A percentile compares a stretch with the other conserved stretches of the same genome.
These are phyloP conservation scores for Alethe castanea DNA, from an alignment of 2,113 vertebrate species.

Conservation along the genomic window DNA sequence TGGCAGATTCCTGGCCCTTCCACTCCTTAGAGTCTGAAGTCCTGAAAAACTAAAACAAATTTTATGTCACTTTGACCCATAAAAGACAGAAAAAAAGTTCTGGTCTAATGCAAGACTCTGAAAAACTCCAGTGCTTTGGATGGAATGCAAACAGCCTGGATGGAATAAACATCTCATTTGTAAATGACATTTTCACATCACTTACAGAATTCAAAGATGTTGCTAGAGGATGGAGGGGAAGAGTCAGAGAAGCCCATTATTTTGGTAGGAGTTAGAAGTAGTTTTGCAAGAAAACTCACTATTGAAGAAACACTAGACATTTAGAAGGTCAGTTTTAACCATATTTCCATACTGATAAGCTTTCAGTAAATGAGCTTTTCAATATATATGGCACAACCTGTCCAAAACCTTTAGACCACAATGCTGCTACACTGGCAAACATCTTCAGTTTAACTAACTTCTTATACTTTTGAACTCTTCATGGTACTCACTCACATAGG, in stretches of 20 bases:
- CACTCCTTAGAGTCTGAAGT: neutral
- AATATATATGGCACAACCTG: neutral
- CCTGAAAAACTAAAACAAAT: neutral
- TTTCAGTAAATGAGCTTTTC: neutral
- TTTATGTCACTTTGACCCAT: neutral
- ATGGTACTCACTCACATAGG: neutral
- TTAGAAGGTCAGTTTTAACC: neutral
- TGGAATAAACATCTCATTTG: neutral
- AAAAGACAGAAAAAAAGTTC: neutral
- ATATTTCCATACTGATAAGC: neutral
- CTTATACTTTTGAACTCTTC: neutral
- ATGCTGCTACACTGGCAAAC: neutral
- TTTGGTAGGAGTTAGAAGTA: neutral
- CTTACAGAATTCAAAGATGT: neutral
- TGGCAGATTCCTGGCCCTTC: neutral
- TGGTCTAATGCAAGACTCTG: neutral
- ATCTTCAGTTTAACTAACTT: neutral
- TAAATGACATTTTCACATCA: neutral
- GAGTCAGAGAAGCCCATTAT: neutral
- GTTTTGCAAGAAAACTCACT: neutral
- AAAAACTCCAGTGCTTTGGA: neutral
- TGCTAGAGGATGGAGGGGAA: neutral
- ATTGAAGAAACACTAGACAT: neutral
- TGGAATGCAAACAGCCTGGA: neutral
- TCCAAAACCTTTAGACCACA: neutral